Percentiles rank a stretch among this genome's conserved stretches.
Conservation (phyloP, 2,888 invertebrate genomes). For the Drosophila birchii region DNA sequence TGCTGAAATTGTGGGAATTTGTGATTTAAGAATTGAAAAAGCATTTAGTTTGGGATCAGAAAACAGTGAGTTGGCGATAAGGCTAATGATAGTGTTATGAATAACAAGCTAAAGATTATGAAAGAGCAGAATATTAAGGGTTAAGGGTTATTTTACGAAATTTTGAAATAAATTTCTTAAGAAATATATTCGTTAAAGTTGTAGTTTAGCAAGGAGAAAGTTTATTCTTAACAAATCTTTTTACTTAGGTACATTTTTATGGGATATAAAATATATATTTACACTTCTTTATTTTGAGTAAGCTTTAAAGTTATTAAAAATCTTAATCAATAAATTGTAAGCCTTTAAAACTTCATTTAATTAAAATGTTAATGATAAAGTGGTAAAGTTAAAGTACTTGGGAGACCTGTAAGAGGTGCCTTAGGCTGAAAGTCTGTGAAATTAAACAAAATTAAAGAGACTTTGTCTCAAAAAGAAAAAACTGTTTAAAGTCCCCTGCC, state of each 20-base stretch:
- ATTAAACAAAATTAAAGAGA: neutral
- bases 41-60: constrained; percentile 24
- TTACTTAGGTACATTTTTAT: neutral
- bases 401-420: neutral
- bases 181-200: neutral
- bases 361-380: no score
- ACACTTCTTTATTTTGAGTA: neutral
- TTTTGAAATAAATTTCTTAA: neutral
- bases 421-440: neutral
- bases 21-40: constrained; percentile 25
- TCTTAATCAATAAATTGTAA: neutral
- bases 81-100: constrained; percentile 3
- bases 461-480: neutral
- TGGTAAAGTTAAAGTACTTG: neutral
- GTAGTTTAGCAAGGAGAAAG: neutral
- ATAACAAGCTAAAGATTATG: constrained; percentile 1
- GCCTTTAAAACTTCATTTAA: neutral
- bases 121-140: neutral
- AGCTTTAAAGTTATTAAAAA: neutral
- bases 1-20: constrained; percentile 50
- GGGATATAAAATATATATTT: neutral
- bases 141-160: neutral
- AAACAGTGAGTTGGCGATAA: constrained; percentile 11
- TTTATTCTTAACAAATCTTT: no score
- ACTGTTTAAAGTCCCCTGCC: neutral